A percentile compares a stretch with the other conserved stretches of the same genome.
Conservation (phyloP, 2,113 vertebrate genomes). For the Chrysochloris asiatica region DNA sequence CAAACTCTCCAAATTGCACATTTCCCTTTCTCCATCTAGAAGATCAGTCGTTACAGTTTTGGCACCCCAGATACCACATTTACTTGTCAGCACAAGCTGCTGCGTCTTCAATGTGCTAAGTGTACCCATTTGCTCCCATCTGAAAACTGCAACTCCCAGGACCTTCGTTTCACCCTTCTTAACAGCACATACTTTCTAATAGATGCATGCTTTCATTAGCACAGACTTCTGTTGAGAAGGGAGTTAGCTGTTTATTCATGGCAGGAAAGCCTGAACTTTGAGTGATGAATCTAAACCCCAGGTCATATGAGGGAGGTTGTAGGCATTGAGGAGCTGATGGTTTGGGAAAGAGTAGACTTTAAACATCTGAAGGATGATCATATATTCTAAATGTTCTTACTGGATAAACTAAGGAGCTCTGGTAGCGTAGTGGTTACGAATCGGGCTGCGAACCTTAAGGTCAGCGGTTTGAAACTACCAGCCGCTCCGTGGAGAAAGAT, state of each 20-base stretch:
- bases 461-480: too few relatives aligned
- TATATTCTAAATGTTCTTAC: background rate
- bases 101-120: background rate
- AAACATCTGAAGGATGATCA: background rate
- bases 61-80: background rate
- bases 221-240: conserved; percentile 6
- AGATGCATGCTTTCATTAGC: background rate
- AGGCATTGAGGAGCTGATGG: background rate
- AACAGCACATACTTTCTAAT: conserved; percentile 15
- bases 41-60: background rate
- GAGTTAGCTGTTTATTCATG: background rate
- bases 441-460: too few relatives aligned
- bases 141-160: background rate
- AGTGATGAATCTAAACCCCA: background rate
- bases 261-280: background rate
- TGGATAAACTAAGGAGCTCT: background rate
- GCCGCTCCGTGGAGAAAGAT: too few relatives aligned
- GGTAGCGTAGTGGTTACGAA: too few relatives aligned
- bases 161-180: background rate
- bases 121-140: background rate
- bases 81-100: background rate
- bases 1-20: background rate
- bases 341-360: background rate
- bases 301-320: background rate
- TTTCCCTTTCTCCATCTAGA: background rate